Percentiles rank a stretch among this genome's conserved stretches.
Conservation (phyloP, 2,888 invertebrate genomes). For the Tetranychus piercei region DNA sequence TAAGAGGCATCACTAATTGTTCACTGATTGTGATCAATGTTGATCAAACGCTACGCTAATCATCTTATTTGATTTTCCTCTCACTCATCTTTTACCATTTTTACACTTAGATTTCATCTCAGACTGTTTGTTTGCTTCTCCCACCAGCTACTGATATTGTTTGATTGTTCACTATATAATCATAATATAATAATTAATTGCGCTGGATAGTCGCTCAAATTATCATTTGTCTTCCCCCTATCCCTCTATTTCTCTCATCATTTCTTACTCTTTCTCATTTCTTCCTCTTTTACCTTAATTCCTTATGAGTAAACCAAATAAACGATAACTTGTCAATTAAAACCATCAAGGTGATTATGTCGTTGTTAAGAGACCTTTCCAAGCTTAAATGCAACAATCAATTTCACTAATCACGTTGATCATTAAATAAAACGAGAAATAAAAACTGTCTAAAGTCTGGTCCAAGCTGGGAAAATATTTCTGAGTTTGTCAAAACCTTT, state of each 20-base stretch:
- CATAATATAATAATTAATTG: background rate
- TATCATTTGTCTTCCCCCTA: background rate
- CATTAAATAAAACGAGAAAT: too few species aligned
- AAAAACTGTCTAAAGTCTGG: too few species aligned
- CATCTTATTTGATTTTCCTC: background rate
- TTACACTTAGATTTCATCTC: background rate
- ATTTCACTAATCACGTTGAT: too few species aligned
- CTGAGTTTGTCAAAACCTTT: too few species aligned
- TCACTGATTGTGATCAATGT: background rate
- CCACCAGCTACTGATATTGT: background rate
- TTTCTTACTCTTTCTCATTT: too few species aligned
- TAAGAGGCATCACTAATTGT: background rate
- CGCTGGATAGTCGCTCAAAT: background rate
- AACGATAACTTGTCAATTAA: background rate
- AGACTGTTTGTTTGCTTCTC: background rate
- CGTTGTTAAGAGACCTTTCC: background rate
- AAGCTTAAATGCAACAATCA: too few species aligned
- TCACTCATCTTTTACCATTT: background rate
- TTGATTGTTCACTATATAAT: background rate
- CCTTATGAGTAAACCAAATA: background rate
- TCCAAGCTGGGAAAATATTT: too few species aligned
- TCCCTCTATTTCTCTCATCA: too few species aligned
- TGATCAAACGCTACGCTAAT: background rate
- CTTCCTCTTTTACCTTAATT: background rate
- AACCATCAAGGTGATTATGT: background rate